Evolutionary conservation across 2,888 invertebrate genomes (phyloP).

Genomic region (Sphinx pinastri): DNA sequence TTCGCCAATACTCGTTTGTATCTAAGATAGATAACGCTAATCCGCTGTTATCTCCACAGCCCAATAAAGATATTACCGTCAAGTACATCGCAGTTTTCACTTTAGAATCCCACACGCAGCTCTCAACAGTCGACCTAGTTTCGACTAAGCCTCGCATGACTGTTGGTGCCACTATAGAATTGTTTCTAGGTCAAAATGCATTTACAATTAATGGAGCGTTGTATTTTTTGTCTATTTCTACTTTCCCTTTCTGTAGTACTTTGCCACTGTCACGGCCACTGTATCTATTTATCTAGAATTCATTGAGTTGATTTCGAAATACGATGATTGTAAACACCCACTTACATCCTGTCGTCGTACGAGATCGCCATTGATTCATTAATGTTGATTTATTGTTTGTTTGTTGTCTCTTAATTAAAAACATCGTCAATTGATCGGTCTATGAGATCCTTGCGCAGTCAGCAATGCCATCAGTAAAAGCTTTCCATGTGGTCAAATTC

Average conservation of each 20-base stretch:
- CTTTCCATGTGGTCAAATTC: too few relatives aligned
- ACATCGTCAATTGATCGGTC: not conserved
- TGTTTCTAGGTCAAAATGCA: constrained; percentile 29
- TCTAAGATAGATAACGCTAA: not conserved
- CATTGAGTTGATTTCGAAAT: constrained; percentile 51
- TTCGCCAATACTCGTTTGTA: not conserved
- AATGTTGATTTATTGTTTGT: constrained; percentile 41
- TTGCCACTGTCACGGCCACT: constrained; percentile 40
- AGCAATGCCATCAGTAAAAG: too few relatives aligned
- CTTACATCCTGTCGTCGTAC: constrained; percentile 53
- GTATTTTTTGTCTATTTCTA: constrained; percentile 32
- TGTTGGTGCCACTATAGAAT: constrained; percentile 28
- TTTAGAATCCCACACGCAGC: constrained; percentile 22
- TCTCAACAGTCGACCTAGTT: constrained; percentile 25
- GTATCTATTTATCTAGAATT: constrained; percentile 32
- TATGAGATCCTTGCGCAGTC: too few relatives aligned
- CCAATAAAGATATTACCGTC: not conserved
- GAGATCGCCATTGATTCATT: constrained; percentile 51
- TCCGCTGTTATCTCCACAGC: not conserved
- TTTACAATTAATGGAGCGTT: constrained; percentile 33
- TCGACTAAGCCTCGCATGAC: constrained; percentile 21
- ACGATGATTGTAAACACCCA: constrained; percentile 54
- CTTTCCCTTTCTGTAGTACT: constrained; percentile 40
- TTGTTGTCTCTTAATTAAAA: constrained; percentile 3
- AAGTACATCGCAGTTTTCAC: constrained; percentile 21